These are phyloP conservation scores for Balaeniceps rex DNA, from an alignment of 2,113 vertebrate species.

Conservation along the genomic window DNA sequence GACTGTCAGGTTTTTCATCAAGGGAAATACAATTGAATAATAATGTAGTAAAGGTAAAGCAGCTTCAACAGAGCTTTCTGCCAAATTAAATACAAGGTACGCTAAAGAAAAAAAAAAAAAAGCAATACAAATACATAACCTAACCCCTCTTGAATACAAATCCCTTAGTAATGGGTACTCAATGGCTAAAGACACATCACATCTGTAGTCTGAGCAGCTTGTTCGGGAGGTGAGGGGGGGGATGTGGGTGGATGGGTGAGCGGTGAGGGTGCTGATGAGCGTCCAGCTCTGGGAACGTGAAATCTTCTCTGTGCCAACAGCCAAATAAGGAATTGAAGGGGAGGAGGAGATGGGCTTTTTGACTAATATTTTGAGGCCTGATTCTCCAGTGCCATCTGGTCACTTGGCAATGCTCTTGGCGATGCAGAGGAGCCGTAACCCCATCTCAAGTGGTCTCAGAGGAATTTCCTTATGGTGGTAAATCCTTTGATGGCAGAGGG, in stretches of 20 bases:
- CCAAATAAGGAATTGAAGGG: conserved; percentile 2
- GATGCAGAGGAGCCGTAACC: neutral
- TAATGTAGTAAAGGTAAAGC: conserved; percentile 64
- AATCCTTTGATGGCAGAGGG: neutral
- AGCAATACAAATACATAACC: conserved; percentile 24
- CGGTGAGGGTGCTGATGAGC: neutral
- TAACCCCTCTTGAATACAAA: conserved; percentile 11
- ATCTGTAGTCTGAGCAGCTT: neutral
- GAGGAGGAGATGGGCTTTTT: conserved; percentile 11
- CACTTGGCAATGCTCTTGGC: conserved; percentile 19
- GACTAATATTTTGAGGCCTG: conserved; percentile 16
- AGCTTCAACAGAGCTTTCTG: conserved; percentile 38
- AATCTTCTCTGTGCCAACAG: neutral
- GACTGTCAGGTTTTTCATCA: conserved; percentile 68
- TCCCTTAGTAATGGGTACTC: neutral
- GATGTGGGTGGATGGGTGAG: neutral
- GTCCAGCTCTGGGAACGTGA: neutral
- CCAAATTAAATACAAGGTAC: conserved; percentile 62
- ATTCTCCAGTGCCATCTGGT: conserved; percentile 51
- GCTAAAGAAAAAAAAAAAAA: neutral
- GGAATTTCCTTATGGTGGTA: neutral
- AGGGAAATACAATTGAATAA: conserved; percentile 73
- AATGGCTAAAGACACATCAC: neutral
- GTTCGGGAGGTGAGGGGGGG: neutral
- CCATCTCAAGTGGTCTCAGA: neutral